Evolutionary conservation across 2,113 vertebrate species (phyloP), one percentile per base, ranked within the genome.

Genomic region (Petromus typicus): DNA sequence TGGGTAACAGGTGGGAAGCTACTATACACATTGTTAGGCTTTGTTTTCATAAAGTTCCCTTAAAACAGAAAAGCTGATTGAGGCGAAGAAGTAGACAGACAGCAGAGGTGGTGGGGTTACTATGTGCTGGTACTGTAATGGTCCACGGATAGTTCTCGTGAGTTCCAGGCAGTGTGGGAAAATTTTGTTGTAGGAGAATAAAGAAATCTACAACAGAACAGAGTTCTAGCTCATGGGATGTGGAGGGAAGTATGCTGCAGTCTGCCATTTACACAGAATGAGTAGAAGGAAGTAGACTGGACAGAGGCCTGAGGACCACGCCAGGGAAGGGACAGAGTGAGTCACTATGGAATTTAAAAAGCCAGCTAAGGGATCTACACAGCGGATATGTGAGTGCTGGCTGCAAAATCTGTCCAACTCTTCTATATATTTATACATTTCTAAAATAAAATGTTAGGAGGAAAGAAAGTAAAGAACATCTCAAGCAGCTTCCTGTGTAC

Each of bases 321-420:
- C 59, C 4, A 23, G 13, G 2, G 1, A 2, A 54, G 17, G 2
- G n/a, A 80, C 14, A 8, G 25, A 5, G 20, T 10, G 2, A 51
- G 54, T 3, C 18, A 5, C 2, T 32, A 3, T 7, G 81, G 61
- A 69, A 84, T 75, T 13, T 22, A 63, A 61, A 84, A 23, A 61
- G 30, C 18, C 48, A 17, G 2, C 0, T 6, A 34, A 1, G 14
- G 76, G 17, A 16, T 7, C 27, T 11, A 17, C 5, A 1, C 3
- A 11, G 37, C 0, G 56, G 43, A 61, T 4, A 3, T n/a, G 1
- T 0, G 10, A n/a, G 64, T 0, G 8, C 11, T 17, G 3, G 0
- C 11, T 48, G 18, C 13, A 14, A 16, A 78, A 25, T 27, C 27
- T 57, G 86, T 76, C 45, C 76, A 0, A 34, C 25, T 57, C 61